Percentiles rank a stretch among this genome's conserved stretches.
phyloP scores from a whole-genome alignment of 1,140 invertebrate genomes.

The Drosophila mauritiana region DNA sequence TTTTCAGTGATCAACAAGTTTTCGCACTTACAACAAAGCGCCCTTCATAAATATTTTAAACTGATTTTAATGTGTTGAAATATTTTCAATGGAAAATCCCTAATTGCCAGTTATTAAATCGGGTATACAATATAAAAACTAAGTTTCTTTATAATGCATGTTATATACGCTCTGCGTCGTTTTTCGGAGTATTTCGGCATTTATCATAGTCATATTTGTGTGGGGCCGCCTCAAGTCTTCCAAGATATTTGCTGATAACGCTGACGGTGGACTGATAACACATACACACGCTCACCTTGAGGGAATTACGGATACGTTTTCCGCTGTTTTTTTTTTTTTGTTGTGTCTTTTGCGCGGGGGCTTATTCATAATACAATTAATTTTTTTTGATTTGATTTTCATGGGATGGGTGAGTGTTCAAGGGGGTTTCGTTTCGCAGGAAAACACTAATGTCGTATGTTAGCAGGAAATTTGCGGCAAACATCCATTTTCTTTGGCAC shows the following conservation, averaged over 20 bases:
- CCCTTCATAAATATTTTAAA: too few species aligned
- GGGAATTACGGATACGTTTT: conserved; percentile 45
- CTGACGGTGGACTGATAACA: conserved; percentile 63
- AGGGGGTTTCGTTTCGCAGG: conserved; percentile 53
- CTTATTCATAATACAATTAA: conserved; percentile 59
- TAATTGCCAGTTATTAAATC: background rate
- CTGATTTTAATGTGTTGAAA: too few species aligned
- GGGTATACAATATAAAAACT: too few species aligned
- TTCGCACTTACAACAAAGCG: too few species aligned
- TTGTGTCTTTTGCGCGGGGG: background rate
- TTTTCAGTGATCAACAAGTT: too few species aligned
- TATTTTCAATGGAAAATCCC: background rate
- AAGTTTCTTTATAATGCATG: background rate
- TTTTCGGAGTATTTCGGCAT: conserved; percentile 23
- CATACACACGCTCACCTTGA: conserved; percentile 35
- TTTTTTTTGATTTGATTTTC: conserved; percentile 34
- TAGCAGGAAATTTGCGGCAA: conserved; percentile 45
- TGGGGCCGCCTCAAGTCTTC: conserved; percentile 47
- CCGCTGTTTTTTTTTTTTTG: conserved; percentile 24
- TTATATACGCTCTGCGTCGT: background rate
- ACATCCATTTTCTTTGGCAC: conserved; percentile 47
- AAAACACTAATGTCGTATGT: conserved; percentile 43
- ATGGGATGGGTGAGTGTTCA: conserved; percentile 23
- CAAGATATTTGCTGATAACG: conserved; percentile 75
- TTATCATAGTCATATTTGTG: conserved; percentile 44